phyloP scores from a whole-genome alignment of 53 echinoderm and acorn worm species.

The Actinopyga echinites region DNA sequence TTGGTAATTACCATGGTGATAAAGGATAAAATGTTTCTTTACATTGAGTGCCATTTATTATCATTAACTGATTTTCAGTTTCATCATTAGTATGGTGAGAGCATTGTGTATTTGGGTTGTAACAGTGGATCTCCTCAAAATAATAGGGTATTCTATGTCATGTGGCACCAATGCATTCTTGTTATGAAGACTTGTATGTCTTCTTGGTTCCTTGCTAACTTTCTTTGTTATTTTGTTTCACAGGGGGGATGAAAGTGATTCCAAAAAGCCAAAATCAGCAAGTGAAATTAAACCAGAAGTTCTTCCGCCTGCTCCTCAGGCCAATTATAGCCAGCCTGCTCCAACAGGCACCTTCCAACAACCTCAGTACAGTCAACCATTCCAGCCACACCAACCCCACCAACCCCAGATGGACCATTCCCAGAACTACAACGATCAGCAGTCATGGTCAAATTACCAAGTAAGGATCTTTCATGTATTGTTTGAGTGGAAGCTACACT shows the following conservation, averaged over 20 bases:
- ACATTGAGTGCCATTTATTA: no score
- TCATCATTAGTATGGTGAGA: no score
- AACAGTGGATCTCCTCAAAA: no score
- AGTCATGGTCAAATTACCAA: not conserved
- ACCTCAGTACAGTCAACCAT: conserved; percentile 2
- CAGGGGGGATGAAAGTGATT: conserved; percentile 3
- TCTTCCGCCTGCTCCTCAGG: not conserved
- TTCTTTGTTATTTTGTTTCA: not conserved
- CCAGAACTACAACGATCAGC: not conserved
- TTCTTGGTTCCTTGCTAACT: not conserved
- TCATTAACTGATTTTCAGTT: no score
- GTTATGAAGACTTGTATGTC: not conserved
- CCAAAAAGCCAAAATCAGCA: not conserved
- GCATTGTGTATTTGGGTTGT: no score
- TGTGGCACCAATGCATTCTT: no score
- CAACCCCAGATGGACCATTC: not conserved
- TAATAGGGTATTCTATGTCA: no score
- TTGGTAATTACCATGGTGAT: no score
- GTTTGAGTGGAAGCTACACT: no score
- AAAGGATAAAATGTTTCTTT: no score
- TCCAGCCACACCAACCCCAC: not conserved
- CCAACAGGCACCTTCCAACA: not conserved
- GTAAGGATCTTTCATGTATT: not conserved
- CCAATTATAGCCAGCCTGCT: conserved; percentile 3
- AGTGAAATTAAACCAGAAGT: not conserved